Evolutionary conservation across 2,797 vertebrate species (phyloP).

Genomic region (Margarornis squamiger): DNA sequence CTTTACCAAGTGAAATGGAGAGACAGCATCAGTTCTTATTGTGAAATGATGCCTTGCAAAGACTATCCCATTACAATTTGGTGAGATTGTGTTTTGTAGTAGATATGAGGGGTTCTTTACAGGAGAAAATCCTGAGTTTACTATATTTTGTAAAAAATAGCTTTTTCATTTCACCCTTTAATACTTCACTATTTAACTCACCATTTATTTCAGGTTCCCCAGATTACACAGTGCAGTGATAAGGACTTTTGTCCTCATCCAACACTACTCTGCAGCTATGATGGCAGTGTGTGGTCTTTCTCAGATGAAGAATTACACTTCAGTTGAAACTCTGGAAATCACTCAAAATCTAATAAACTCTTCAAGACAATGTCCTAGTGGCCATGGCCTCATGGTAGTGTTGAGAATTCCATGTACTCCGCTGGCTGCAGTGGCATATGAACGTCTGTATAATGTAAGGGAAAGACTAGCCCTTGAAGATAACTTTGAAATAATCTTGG

Average conservation of each 20-base stretch:
- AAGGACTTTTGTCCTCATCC: slow-evolving; percentile 91
- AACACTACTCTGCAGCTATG: slow-evolving; percentile 94
- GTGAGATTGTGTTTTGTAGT: background rate
- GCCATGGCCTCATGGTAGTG: slow-evolving; percentile 95
- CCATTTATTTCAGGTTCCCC: slow-evolving; percentile 85
- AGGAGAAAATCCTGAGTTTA: background rate
- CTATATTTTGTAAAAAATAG: background rate
- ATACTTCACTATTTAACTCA: slow-evolving; percentile 18
- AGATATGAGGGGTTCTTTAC: background rate
- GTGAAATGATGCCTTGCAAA: background rate
- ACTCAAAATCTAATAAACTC: slow-evolving; percentile 89
- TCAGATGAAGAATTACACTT: slow-evolving; percentile 92
- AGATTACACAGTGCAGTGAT: slow-evolving; percentile 95
- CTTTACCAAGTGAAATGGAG: background rate
- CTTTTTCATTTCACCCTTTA: background rate
- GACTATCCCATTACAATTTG: background rate
- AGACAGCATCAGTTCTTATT: background rate
- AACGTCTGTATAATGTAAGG: slow-evolving; percentile 87
- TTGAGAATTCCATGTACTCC: slow-evolving; percentile 91
- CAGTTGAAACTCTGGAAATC: slow-evolving; percentile 96
- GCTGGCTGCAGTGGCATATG: slow-evolving; percentile 88
- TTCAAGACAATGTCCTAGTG: slow-evolving; percentile 85
- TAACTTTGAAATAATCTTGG: slow-evolving; percentile 93
- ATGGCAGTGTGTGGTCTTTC: slow-evolving; percentile 89
- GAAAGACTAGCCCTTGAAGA: slow-evolving; percentile 89